A percentile compares a stretch with the other conserved stretches of the same genome.
Evolutionary conservation across 1,140 invertebrate species (phyloP).

Genomic region (Araneus ventricosus): DNA sequence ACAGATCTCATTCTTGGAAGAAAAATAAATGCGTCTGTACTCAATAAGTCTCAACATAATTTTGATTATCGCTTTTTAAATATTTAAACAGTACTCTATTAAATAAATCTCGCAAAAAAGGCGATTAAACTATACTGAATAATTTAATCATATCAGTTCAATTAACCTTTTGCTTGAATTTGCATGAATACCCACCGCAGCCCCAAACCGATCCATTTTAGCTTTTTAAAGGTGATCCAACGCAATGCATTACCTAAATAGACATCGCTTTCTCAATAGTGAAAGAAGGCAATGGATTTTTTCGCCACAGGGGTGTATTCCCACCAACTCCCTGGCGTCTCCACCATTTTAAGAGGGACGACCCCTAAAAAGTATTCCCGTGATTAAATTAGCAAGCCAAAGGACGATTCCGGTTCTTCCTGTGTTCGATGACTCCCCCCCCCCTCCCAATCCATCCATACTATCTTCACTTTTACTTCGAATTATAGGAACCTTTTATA

Average conservation of each 20-base stretch:
- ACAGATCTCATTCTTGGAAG: too few relatives aligned
- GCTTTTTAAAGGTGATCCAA: background rate
- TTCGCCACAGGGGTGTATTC: background rate
- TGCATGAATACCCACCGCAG: too few relatives aligned
- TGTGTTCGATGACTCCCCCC: background rate
- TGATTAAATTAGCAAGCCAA: conserved; percentile 32
- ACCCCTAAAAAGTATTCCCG: conserved; percentile 3
- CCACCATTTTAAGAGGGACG: background rate
- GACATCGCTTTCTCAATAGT: background rate
- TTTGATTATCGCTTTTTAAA: too few relatives aligned
- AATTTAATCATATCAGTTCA: too few relatives aligned
- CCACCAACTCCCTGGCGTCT: background rate
- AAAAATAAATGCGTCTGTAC: too few relatives aligned
- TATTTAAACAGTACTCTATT: too few relatives aligned
- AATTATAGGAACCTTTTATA: conserved; percentile 23
- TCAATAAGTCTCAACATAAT: too few relatives aligned
- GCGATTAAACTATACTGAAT: too few relatives aligned
- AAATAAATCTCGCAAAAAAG: too few relatives aligned
- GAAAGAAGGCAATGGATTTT: background rate
- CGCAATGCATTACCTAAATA: background rate
- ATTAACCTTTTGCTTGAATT: too few relatives aligned
- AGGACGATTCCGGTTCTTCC: conserved; percentile 3
- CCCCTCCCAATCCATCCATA: background rate
- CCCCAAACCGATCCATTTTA: background rate
- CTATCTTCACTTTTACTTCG: conserved; percentile 36